Conservation (phyloP, 2,113 vertebrate genomes). For the Pholis gunnellus region DNA sequence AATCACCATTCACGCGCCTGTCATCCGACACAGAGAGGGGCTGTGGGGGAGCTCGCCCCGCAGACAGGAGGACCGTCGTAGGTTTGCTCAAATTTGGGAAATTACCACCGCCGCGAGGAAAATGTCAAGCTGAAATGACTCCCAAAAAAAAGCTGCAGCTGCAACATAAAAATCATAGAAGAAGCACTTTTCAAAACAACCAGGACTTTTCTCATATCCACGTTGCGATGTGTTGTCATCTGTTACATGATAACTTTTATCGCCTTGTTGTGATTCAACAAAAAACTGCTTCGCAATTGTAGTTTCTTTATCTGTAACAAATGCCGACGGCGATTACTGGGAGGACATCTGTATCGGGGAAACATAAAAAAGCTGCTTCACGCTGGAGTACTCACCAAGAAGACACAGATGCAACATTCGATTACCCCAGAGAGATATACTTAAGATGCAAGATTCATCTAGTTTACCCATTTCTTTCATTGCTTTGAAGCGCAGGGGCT, state of each 20-base stretch:
- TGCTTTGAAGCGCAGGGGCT: neutral
- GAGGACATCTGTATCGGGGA: neutral
- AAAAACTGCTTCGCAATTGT: too few species aligned
- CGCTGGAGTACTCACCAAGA: neutral
- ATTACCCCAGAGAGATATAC: neutral
- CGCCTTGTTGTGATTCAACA: too few species aligned
- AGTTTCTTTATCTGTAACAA: neutral
- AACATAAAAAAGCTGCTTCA: neutral
- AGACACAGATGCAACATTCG: neutral
- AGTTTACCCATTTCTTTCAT: too few species aligned
- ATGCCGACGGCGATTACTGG: neutral
- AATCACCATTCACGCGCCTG: conserved; percentile 32
- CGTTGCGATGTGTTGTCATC: too few species aligned
- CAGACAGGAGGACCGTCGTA: conserved; percentile 20
- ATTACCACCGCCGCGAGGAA: neutral
- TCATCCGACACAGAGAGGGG: conserved; percentile 35
- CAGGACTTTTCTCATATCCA: too few species aligned
- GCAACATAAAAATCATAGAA: neutral
- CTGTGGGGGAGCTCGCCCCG: conserved; percentile 34
- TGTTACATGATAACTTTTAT: too few species aligned
- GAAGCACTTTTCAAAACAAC: neutral
- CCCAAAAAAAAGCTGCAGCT: neutral
- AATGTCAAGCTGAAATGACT: neutral
- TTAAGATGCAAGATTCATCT: neutral
- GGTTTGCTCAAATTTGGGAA: neutral